Evolutionary conservation across 2,113 vertebrate genomes (phyloP).

Genomic region (Coptodon bakossiorum): DNA sequence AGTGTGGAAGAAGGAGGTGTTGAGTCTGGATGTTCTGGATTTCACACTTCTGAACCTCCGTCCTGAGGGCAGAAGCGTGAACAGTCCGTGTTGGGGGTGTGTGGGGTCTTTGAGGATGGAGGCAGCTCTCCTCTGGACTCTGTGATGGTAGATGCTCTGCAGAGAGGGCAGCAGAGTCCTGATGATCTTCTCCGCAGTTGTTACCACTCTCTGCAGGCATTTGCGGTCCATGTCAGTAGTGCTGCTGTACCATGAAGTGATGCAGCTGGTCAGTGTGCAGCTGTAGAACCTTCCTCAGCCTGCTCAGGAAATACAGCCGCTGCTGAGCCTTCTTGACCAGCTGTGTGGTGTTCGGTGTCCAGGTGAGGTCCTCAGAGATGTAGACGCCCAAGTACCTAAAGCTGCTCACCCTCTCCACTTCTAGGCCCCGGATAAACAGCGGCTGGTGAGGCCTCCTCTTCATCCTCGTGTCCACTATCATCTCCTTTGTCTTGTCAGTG

Average conservation of each 20-base stretch:
- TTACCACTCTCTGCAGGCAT: fast-evolving
- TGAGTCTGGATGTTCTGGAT: neutral
- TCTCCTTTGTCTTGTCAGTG: neutral
- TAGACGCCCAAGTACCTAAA: neutral
- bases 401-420: neutral
- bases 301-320: neutral
- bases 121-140: neutral
- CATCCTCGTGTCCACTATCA: neutral
- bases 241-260: fast-evolving
- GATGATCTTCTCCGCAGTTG: neutral
- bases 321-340: too few relatives aligned
- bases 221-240: fast-evolving
- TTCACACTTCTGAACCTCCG: neutral
- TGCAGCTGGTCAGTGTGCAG: neutral
- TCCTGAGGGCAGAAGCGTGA: neutral
- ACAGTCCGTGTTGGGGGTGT: fast-evolving
- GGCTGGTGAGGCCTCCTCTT: neutral
- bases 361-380: neutral
- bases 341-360: neutral
- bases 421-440: neutral
- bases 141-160: neutral
- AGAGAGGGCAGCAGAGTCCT: neutral
- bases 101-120: neutral
- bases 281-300: neutral
- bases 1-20: neutral